phyloP scores from a whole-genome alignment of 1,140 invertebrate species.

The Atta cephalotes region DNA sequence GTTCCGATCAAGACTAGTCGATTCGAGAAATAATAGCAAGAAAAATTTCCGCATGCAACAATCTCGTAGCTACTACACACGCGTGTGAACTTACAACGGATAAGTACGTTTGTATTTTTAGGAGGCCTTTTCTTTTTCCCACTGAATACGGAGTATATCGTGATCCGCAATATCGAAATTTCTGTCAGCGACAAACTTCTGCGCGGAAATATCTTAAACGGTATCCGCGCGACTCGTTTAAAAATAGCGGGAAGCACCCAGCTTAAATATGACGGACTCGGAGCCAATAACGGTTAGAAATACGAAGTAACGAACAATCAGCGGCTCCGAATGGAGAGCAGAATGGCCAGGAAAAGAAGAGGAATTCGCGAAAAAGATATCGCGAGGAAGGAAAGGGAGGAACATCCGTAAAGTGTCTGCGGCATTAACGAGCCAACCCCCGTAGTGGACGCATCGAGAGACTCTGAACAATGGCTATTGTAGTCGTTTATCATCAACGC shows the following conservation, averaged over 20 bases:
- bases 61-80: background rate
- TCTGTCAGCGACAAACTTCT: background rate
- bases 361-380: slow-evolving; percentile 20
- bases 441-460: slow-evolving; percentile 51
- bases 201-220: background rate
- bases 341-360: background rate
- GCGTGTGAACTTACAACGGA: background rate
- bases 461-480: slow-evolving; percentile 81
- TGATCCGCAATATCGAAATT: background rate
- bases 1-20: slow-evolving; percentile 1
- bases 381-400: background rate
- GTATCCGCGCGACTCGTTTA: background rate
- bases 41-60: background rate
- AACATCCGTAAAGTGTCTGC: slow-evolving; percentile 33
- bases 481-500: slow-evolving; percentile 73
- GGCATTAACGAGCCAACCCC: slow-evolving; percentile 54
- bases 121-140: background rate
- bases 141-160: background rate
- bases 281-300: slow-evolving; percentile 22
- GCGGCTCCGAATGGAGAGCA: background rate
- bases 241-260: background rate
- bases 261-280: background rate
- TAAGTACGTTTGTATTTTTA: background rate
- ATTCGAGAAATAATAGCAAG: slow-evolving; percentile 2
- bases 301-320: background rate